These are phyloP conservation scores for Dallia pectoralis DNA, from an alignment of 2,797 vertebrate genomes.

Conservation along the genomic window DNA sequence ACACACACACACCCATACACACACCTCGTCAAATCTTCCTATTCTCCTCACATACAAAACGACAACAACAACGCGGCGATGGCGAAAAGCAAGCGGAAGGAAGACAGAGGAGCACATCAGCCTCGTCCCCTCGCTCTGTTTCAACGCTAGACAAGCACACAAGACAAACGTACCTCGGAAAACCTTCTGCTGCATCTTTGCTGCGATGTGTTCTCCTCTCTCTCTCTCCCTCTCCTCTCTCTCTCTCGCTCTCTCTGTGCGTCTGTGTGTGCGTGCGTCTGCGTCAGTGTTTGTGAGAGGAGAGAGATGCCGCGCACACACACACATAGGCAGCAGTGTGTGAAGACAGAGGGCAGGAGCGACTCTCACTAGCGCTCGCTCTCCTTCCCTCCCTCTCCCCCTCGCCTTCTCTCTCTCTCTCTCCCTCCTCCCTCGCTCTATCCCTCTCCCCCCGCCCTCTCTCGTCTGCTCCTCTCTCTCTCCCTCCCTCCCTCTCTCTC, in stretches of 20 bases:
- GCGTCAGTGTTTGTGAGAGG: constrained; percentile 40
- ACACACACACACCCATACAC: constrained; percentile 31
- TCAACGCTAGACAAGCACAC: constrained; percentile 80
- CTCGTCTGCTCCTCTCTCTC: constrained; percentile 38
- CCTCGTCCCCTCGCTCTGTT: constrained; percentile 63
- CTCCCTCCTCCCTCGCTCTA: constrained; percentile 31
- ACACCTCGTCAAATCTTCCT: constrained; percentile 65
- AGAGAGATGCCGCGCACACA: constrained; percentile 64
- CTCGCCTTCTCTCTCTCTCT: constrained; percentile 55
- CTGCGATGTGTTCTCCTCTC: constrained; percentile 81
- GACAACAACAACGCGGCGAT: constrained; percentile 52
- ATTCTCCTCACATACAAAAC: constrained; percentile 67
- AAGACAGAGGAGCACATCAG: constrained; percentile 63
- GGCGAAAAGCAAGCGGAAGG: constrained; percentile 70
- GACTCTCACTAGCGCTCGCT: constrained; percentile 68
- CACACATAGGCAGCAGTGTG: constrained; percentile 77
- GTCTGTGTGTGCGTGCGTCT: constrained; percentile 60
- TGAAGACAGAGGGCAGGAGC: constrained; percentile 82
- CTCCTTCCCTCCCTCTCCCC: constrained; percentile 75
- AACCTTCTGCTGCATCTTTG: constrained; percentile 85
- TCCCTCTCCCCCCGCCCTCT: constrained; percentile 26
- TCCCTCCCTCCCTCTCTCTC: constrained; percentile 27
- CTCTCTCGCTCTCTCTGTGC: constrained; percentile 62
- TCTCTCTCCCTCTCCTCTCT: constrained; percentile 46
- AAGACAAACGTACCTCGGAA: constrained; percentile 83